Percentiles rank a stretch among this genome's conserved stretches.
These are phyloP conservation scores for Caenorhabditis uteleia DNA, from an alignment of 2,888 invertebrate genomes.

Conservation along the genomic window DNA sequence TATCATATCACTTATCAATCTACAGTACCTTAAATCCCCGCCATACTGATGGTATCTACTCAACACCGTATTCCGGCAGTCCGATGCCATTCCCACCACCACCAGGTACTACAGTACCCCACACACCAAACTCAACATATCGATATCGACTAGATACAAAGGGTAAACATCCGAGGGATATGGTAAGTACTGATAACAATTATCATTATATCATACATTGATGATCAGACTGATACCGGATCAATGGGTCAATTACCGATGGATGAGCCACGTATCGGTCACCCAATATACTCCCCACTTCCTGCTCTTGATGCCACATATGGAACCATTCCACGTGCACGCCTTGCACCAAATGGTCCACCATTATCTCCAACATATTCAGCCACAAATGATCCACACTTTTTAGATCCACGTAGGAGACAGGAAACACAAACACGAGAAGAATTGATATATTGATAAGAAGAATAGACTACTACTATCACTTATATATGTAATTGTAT, in stretches of 20 bases:
- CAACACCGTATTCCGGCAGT: slow-evolving; percentile 60
- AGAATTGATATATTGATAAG: slow-evolving; percentile 60
- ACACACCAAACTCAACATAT: slow-evolving; percentile 42
- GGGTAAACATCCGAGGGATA: slow-evolving; percentile 4
- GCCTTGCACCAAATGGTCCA: slow-evolving; percentile 27
- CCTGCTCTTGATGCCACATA: slow-evolving; percentile 32
- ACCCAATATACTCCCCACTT: slow-evolving; percentile 27
- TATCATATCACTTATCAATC: background rate
- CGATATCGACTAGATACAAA: slow-evolving; percentile 30
- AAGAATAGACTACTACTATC: no score
- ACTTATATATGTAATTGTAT: no score
- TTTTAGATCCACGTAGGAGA: slow-evolving; percentile 64
- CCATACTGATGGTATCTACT: slow-evolving; percentile 56
- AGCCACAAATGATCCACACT: slow-evolving; percentile 52
- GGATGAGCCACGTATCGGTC: slow-evolving; percentile 28
- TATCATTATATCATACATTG: no score
- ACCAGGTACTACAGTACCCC: slow-evolving; percentile 47
- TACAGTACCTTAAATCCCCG: slow-evolving; percentile 34
- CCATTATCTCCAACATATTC: slow-evolving; percentile 26
- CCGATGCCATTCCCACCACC: slow-evolving; percentile 57
- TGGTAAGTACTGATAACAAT: background rate
- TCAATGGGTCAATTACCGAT: slow-evolving; percentile 36
- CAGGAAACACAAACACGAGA: slow-evolving; percentile 65
- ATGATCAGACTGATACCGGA: slow-evolving; percentile 22
- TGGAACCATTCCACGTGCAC: slow-evolving; percentile 48